Base-by-base conservation (phyloP, 2,797 vertebrate species). In the Xiphorhynchus erythropygius region DNA sequence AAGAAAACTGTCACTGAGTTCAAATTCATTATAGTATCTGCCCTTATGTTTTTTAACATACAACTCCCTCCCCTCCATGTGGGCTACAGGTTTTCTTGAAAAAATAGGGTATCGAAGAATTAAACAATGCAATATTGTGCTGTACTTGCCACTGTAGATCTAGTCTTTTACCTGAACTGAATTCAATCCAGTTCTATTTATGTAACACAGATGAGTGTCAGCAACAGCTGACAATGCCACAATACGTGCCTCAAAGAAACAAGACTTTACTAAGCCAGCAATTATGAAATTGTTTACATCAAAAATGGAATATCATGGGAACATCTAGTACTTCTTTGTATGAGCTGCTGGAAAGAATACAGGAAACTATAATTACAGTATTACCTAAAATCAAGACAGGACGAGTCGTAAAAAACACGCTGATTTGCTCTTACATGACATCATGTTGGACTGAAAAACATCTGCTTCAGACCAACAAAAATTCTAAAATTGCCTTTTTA, bases 341-440 rank as follows among this genome's bases (percentile, higher is more conserved):
- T 46, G 78, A 94, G 53, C 71, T 71, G 71, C 82, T 96, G 89
- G 87, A 94, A 94, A 50, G 67, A 82, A 68, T 69, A 77, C 55
- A 91, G 88, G 94, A 92, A 92, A 95, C 79, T 55, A 55, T 85
- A 89, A 92, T 85, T 83, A 85, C 49, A 78, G 32, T 62, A 73
- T 74, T 19, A 18, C 50, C 79, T 65, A 75, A 75, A 85, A 87
- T 62, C 71, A 85, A 78, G 79, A 81, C 35, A 71, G 63, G 57
- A 87, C 24, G 3, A 74, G 42, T 27, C 78, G 84, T 82, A 80
- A 47, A 83, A 89, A 87, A 46, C 28, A 25, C 1, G 3, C 35
- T 41, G 23, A 16, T 91, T 89, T 4, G 62, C 69, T 89, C 44
- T 79, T 32, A 24, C 0, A 1, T 65, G 55, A 82, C 86, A 73